Evolutionary conservation across 2,113 vertebrate species (phyloP), one percentile per base, ranked within the genome.

Genomic region (Sardina pilchardus): DNA sequence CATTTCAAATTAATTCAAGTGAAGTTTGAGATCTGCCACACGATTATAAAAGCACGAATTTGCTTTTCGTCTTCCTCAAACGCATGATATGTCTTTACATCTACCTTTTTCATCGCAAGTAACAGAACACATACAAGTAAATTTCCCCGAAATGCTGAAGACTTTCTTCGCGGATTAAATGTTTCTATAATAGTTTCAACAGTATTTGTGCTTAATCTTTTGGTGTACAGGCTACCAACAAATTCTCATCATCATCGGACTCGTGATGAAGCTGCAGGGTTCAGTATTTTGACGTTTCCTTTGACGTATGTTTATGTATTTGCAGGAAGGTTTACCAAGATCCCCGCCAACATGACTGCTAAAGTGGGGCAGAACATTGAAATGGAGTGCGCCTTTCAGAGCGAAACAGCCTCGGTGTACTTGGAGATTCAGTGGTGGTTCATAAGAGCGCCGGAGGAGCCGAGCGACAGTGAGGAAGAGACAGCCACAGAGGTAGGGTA

Each of bases 351-450:
- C 94, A 94, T 97, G 93, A 98, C 97, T 0, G 97, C 95, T 17
- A 97, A 95, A 34, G 97, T 98, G 93, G 97, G 97, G 47, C 97
- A 99, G 90, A 98, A 99, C 26, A 97, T 99, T 92, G 97, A 99
- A 91, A 99, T 99, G 97, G 97, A 97, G 45, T 99, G 97, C 85
- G 97, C 97, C 78, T 99, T 99, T 93, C 97, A 98, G 93, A 98
- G 97, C 84, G 96, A 96, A 83, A 96, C 97, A 0, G 88, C 97
- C 78, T 98, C 97, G 0, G 97, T 98, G 83, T 99, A 99, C 90
- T 93, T 99, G 67, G 97, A 99, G 94, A 99, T 99, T 92, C 97
- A 99, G 91, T 99, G 97, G 97, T 99, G 97, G 97, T 99, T 98
- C 93, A 95, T 98, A 84, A 94, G 96, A 84, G 94, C 94, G 0